Conservation (phyloP, 2,797 vertebrate species). For the Darevskia nairensis region DNA sequence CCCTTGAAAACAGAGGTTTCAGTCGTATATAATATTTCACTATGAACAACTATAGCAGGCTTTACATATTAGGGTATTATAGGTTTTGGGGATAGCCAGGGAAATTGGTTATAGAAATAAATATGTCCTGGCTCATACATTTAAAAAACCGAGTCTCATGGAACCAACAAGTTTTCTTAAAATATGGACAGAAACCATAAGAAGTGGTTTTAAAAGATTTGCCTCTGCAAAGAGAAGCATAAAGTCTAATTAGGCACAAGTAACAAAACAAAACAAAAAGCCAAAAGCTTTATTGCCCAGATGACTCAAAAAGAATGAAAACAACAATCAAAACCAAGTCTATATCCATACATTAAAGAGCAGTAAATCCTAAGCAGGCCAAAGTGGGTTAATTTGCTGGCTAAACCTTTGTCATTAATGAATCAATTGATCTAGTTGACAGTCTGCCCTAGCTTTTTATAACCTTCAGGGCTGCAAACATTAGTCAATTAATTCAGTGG, state of each 20-base stretch:
- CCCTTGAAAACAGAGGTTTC: too few relatives aligned
- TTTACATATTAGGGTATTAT: background rate
- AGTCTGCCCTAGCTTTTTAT: background rate
- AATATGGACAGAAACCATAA: background rate
- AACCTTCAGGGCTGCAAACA: background rate
- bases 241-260: background rate
- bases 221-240: background rate
- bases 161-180: background rate
- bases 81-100: background rate
- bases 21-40: too few relatives aligned
- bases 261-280: background rate
- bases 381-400: background rate
- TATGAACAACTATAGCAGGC: background rate
- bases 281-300: background rate
- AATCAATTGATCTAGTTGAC: conserved; percentile 13
- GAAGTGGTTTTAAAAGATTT: background rate
- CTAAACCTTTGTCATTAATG: conserved; percentile 9
- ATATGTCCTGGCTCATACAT: background rate
- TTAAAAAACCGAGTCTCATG: background rate
- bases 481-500: conserved; percentile 9
- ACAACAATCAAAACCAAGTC: background rate
- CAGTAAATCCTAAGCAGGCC: conserved; percentile 2
- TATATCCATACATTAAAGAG: background rate
- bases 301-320: background rate
- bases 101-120: background rate